Percentiles rank a stretch among this genome's conserved stretches.
These are phyloP conservation scores for Plagiodera versicolora DNA, from an alignment of 2,888 invertebrate species.

Conservation along the genomic window DNA sequence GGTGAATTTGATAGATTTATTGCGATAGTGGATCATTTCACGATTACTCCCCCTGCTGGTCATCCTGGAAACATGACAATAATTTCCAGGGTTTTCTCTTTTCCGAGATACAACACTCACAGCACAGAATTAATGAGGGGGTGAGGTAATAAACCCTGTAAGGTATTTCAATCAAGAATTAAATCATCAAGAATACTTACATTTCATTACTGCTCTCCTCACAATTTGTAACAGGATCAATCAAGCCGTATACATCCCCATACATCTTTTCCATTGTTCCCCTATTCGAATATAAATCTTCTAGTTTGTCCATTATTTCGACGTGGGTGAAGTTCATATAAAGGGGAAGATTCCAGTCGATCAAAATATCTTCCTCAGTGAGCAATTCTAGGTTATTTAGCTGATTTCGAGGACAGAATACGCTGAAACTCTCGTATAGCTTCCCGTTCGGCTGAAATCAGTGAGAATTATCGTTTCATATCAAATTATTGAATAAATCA, in stretches of 20 bases:
- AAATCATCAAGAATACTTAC: constrained; percentile 53
- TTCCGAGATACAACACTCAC: too few relatives aligned
- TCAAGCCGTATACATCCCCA: constrained; percentile 79
- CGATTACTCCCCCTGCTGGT: too few relatives aligned
- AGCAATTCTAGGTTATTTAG: constrained; percentile 72
- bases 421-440: constrained; percentile 81
- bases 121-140: too few relatives aligned
- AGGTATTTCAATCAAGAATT: too few relatives aligned
- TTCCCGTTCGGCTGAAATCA: constrained; percentile 73
- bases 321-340: constrained; percentile 87
- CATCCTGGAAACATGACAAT: too few relatives aligned
- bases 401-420: constrained; percentile 79
- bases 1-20: too few relatives aligned
- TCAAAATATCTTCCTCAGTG: constrained; percentile 74
- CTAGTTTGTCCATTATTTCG: constrained; percentile 76
- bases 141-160: too few relatives aligned
- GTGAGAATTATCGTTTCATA: too few relatives aligned
- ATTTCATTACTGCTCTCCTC: constrained; percentile 59
- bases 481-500: too few relatives aligned
- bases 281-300: constrained; percentile 67
- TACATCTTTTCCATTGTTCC: constrained; percentile 73
- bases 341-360: constrained; percentile 79
- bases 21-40: too few relatives aligned
- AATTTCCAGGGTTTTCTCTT: too few relatives aligned
- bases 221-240: constrained; percentile 62